These are phyloP conservation scores for Diploptera punctata DNA, from an alignment of 2,888 invertebrate species.

Conservation along the genomic window DNA sequence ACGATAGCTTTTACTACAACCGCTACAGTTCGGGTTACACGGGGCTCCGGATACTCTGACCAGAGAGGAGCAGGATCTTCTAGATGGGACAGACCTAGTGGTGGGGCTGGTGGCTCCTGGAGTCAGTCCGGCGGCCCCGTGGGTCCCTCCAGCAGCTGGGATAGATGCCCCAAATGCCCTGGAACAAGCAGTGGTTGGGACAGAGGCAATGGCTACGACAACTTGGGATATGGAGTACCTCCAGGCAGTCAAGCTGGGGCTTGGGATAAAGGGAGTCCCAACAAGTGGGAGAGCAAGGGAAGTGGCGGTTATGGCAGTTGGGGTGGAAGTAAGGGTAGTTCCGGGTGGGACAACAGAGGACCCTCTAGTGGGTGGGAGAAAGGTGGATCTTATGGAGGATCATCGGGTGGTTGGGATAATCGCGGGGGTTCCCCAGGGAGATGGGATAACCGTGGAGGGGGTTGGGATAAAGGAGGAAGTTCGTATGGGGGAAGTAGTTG, in stretches of 20 bases:
- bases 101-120: background rate
- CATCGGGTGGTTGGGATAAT: slow-evolving; percentile 11
- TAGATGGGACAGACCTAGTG: slow-evolving; percentile 20
- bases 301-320: background rate
- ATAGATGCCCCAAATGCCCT: slow-evolving; percentile 5
- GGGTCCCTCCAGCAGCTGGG: background rate
- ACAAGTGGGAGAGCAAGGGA: too few relatives aligned
- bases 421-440: slow-evolving; percentile 5
- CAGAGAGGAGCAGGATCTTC: slow-evolving; percentile 15
- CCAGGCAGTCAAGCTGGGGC: background rate
- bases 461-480: slow-evolving; percentile 15
- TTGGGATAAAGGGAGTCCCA: background rate
- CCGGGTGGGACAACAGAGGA: background rate
- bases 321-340: too few relatives aligned
- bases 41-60: background rate
- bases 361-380: background rate
- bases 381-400: too few relatives aligned
- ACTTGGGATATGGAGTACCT: background rate
- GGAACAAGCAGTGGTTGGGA: background rate
- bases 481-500: background rate
- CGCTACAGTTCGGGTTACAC: slow-evolving; percentile 37
- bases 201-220: background rate
- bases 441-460: background rate
- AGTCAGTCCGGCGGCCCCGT: background rate
- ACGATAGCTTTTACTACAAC: slow-evolving; percentile 36